These are phyloP conservation scores for Ochropleura plecta DNA, from an alignment of 2,888 invertebrate species.

Conservation along the genomic window DNA sequence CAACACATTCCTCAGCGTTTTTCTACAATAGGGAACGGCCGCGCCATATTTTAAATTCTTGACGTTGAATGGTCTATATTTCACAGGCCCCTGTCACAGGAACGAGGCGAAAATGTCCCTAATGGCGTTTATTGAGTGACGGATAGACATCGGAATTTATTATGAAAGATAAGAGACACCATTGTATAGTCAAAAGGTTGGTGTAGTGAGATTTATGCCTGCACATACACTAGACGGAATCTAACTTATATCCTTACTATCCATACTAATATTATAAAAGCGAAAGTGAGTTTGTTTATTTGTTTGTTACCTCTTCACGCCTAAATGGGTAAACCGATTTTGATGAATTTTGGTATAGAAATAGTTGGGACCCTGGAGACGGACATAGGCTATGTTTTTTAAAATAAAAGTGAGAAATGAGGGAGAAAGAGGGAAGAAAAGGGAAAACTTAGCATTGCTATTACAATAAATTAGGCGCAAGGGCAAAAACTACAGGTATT, in stretches of 20 bases:
- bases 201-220: neutral
- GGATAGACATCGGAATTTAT: conserved; percentile 42
- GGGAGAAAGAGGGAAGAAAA: too few relatives aligned
- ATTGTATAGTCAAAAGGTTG: conserved; percentile 3
- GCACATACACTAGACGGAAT: neutral
- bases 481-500: too few relatives aligned
- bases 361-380: too few relatives aligned
- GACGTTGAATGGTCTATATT: conserved; percentile 54
- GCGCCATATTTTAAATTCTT: conserved; percentile 52
- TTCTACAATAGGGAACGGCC: conserved; percentile 30
- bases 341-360: too few relatives aligned
- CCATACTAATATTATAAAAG: too few relatives aligned
- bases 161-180: conserved; percentile 16
- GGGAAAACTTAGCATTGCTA: too few relatives aligned
- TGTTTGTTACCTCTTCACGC: too few relatives aligned
- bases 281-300: too few relatives aligned
- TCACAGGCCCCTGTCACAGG: conserved; percentile 45
- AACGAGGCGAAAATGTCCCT: conserved; percentile 39
- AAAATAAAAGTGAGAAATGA: too few relatives aligned
- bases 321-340: too few relatives aligned
- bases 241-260: neutral
- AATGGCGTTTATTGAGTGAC: conserved; percentile 48
- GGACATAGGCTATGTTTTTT: too few relatives aligned
- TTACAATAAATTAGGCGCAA: too few relatives aligned
- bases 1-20: conserved; percentile 20